A percentile compares a stretch with the other conserved stretches of the same genome.
phyloP scores from a whole-genome alignment of 2,113 vertebrate species.

The Caracal caracal region DNA sequence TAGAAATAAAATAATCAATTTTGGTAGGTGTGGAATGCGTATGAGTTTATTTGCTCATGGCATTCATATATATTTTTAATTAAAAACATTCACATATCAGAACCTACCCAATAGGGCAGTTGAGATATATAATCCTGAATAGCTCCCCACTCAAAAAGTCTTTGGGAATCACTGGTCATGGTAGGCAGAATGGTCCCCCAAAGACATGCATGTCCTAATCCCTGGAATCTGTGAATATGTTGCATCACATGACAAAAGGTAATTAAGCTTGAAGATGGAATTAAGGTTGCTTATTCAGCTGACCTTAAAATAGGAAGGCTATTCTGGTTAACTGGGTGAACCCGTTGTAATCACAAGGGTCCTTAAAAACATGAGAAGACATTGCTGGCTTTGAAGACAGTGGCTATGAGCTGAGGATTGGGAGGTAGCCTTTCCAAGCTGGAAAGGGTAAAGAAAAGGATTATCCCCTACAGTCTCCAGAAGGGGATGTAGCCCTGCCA shows the following conservation, averaged over 20 bases:
- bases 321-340: neutral
- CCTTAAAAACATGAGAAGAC: neutral
- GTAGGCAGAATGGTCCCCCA: neutral
- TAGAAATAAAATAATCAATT: conserved; percentile 47
- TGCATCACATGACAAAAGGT: neutral
- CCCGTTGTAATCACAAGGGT: neutral
- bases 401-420: neutral
- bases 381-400: conserved; percentile 6
- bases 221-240: neutral
- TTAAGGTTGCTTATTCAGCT: conserved; percentile 23
- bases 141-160: neutral
- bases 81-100: neutral
- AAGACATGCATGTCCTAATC: neutral
- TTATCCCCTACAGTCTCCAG: neutral
- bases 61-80: conserved; percentile 43
- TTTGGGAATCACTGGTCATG: neutral
- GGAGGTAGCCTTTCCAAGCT: neutral
- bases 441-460: neutral
- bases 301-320: neutral
- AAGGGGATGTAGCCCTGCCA: neutral
- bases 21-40: neutral
- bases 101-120: conserved; percentile 2
- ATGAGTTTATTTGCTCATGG: neutral
- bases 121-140: conserved; percentile 11
- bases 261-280: conserved; percentile 19